Conservation (phyloP, 35 echinoderm and acorn worm species). For the Ptychodera flava region DNA sequence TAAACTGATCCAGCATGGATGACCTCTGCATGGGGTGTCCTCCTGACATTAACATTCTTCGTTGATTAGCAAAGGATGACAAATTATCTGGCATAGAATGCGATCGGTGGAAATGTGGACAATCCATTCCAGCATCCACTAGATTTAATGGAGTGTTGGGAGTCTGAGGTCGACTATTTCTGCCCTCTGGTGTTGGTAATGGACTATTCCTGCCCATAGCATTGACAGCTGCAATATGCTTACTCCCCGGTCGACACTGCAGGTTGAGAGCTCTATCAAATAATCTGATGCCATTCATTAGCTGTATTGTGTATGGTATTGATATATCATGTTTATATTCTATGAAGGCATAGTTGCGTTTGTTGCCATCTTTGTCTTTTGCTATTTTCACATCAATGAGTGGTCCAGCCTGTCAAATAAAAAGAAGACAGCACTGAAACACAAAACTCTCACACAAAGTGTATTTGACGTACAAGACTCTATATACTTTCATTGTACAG, state of each 20-base stretch:
- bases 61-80: background rate
- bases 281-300: conserved; percentile 55
- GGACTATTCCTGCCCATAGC: background rate
- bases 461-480: too few relatives aligned
- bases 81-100: background rate
- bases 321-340: conserved; percentile 89
- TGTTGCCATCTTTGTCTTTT: conserved; percentile 44
- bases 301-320: conserved; percentile 64
- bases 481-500: too few relatives aligned
- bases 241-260: conserved; percentile 74
- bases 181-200: background rate
- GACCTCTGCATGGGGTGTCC: too few relatives aligned
- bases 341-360: conserved; percentile 65
- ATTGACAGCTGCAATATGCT: conserved; percentile 10
- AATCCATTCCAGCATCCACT: background rate
- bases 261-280: conserved; percentile 40
- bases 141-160: background rate
- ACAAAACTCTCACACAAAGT: too few relatives aligned
- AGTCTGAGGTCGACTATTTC: background rate
- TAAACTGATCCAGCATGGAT: too few relatives aligned
- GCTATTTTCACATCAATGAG: conserved; percentile 57
- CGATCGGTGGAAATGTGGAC: background rate
- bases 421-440: conserved; percentile 6
- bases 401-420: conserved; percentile 67
- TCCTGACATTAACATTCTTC: too few relatives aligned